These are phyloP conservation scores for Chloroclysta siterata DNA, from an alignment of 2,888 invertebrate species.

Conservation along the genomic window DNA sequence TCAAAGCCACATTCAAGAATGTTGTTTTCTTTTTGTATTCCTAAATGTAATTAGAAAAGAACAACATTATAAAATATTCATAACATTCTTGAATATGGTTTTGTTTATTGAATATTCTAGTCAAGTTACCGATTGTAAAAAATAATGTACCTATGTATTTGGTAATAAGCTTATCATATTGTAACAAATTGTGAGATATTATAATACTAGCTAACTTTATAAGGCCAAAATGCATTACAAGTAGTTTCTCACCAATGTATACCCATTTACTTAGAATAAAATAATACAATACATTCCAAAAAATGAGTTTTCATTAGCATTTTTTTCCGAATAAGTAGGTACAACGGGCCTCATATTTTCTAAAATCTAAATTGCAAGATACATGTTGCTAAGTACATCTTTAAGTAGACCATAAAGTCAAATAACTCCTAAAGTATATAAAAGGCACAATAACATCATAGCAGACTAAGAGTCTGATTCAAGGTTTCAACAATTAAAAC, in stretches of 20 bases:
- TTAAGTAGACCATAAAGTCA: slow-evolving; percentile 7
- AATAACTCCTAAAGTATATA: slow-evolving; percentile 12
- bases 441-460: slow-evolving; percentile 25
- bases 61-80: background rate
- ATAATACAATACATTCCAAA: slow-evolving; percentile 33
- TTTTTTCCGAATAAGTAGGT: background rate
- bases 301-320: slow-evolving; percentile 24
- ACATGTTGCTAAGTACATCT: slow-evolving; percentile 24
- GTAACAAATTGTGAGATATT: slow-evolving; percentile 30
- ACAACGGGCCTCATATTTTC: slow-evolving; percentile 10
- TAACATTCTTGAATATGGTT: slow-evolving; percentile 9
- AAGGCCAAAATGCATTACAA: slow-evolving; percentile 28
- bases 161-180: slow-evolving; percentile 23
- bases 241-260: slow-evolving; percentile 18
- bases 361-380: slow-evolving; percentile 21
- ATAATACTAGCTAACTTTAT: slow-evolving; percentile 30
- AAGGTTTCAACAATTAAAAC: slow-evolving; percentile 29
- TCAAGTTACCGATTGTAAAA: slow-evolving; percentile 20
- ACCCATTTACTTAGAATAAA: slow-evolving; percentile 25
- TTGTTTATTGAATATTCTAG: slow-evolving; percentile 17
- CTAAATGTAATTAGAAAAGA: background rate
- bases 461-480: slow-evolving; percentile 24
- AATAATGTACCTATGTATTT: slow-evolving; percentile 17
- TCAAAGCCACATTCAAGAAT: slow-evolving; percentile 11
- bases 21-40: background rate